Evolutionary conservation across 2,113 vertebrate species (phyloP), one percentile per base, ranked within the genome.

Genomic region (Bos indicus): DNA sequence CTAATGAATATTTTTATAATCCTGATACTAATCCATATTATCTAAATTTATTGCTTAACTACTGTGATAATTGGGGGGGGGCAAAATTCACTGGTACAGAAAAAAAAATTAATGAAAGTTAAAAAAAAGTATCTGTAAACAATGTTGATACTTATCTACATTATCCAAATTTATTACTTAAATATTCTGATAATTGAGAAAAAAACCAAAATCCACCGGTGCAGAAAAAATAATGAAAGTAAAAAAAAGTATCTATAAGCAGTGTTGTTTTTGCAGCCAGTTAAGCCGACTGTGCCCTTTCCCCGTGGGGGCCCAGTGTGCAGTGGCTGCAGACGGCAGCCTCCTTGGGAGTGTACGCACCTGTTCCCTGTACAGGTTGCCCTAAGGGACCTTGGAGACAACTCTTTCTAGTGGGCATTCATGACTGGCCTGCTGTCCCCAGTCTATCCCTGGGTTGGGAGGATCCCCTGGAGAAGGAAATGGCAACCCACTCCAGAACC

Each of bases 321-420:
- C 64, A 21, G 4, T 1, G 16, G n/a, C 64, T 1, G n/a, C 17
- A 11, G 64, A 21, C 2, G 5, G 64, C 64, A 36, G 17, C n/a
- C 17, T 36, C n/a, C 64, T 71, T 2, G 64, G 17, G 5, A 10
- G 8, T 0, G n/a, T 36, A 0, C 11, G n/a, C 64, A 21, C 64
- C n/a, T 71, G n/a, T 5, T 5, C 4, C 64, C 17, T 0, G n/a
- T 11, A 0, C n/a, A 71, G n/a, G 64, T 10, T 36, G 64, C n/a
- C 9, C 64, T 71, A 10, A 67, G n/a, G n/a, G 64, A 0, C 64
- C n/a, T 21, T 21, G 64, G 64, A 21, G n/a, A 36, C 64, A 19
- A 0, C n/a, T 21, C 64, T 71, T 21, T 0, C 17, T 36, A 5
- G 64, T 36, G n/a, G 64, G 64, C 64, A 36, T 36, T 21, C 64